Base-by-base conservation (phyloP, 2,797 vertebrate genomes). In the Staurois parvus region DNA sequence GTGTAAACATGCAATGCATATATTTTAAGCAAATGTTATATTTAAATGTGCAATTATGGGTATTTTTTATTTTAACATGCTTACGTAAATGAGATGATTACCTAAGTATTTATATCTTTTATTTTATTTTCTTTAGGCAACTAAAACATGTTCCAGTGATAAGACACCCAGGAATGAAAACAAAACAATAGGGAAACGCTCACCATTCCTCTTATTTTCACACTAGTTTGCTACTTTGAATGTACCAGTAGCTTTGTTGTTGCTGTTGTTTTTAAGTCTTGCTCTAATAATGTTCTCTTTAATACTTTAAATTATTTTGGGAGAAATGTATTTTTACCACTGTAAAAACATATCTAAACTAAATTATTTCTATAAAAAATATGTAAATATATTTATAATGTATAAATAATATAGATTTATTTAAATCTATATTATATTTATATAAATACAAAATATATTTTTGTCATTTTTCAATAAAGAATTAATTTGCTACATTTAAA, bases 101-200 rank as follows among this genome's bases (percentile, higher is more conserved):
- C 21, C 52, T 24, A 59, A 8, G 4, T 24, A 24, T 59, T 59
- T 21, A 59, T 24, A 59, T 24, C 52, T 56, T 9, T 56, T 24
- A 8, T 59, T 15, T 64, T 64, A 0, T 26, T 59, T 80, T 19
- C 29, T 62, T 2, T 42, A 81, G 79, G 13, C 48, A 72, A 5
- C 9, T 40, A 4, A 81, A 62, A 11, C 68, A 81, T 62, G 40
- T 81, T 28, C 30, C 52, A 72, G 79, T 81, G 24, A 81, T 81
- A 5, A 30, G 15, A 45, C 68, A 62, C 32, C 30, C 26, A 37
- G 56, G 32, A 26, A 56, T 28, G 2, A 59, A 34, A 15, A 17
- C 62, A 67, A 8, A n/a, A 28, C 19, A 42, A 1, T 62, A 42
- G 24, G 48, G 62, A 26, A 5, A 28, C 28, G 19, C 8, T 28